These are phyloP conservation scores for Hoplostethus atlanticus DNA, from an alignment of 2,797 vertebrate genomes.

Conservation along the genomic window DNA sequence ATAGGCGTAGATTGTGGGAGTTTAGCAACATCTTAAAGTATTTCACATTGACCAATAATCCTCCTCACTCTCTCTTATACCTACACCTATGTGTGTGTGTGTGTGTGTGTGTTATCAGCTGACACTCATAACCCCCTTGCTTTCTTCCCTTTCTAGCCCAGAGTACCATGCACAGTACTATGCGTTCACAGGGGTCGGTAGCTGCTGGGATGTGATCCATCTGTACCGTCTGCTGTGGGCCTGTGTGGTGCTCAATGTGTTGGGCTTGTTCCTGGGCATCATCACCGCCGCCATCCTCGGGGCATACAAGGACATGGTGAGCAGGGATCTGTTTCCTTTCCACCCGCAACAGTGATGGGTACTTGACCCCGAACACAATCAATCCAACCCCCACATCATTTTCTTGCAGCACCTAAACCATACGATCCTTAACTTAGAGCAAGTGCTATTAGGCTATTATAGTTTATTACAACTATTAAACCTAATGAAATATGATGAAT, in stretches of 20 bases:
- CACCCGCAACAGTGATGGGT: not conserved
- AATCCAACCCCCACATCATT: conserved; percentile 22
- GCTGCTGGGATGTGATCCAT: conserved; percentile 92
- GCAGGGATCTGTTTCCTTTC: conserved; percentile 11
- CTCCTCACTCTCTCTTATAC: not conserved
- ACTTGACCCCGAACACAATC: not conserved
- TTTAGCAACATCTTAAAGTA: no score
- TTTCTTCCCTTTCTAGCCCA: conserved; percentile 73
- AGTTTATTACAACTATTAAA: not conserved
- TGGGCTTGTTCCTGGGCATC: conserved; percentile 91
- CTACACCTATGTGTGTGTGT: no score
- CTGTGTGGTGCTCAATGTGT: conserved; percentile 89
- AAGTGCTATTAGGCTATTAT: not conserved
- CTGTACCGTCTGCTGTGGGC: conserved; percentile 93
- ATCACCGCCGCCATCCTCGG: conserved; percentile 92
- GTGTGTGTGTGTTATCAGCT: not conserved
- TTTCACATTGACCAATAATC: not conserved
- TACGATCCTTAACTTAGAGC: no score
- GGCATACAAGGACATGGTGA: conserved; percentile 92
- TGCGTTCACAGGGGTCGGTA: conserved; percentile 88
- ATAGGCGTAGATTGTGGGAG: no score
- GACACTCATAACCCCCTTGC: not conserved
- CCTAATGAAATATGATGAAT: not conserved
- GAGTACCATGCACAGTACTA: conserved; percentile 86
- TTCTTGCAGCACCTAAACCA: no score